Evolutionary conservation across 2,888 invertebrate species (phyloP), one percentile per base, ranked within the genome.

Genomic region (Hypena proboscidalis): DNA sequence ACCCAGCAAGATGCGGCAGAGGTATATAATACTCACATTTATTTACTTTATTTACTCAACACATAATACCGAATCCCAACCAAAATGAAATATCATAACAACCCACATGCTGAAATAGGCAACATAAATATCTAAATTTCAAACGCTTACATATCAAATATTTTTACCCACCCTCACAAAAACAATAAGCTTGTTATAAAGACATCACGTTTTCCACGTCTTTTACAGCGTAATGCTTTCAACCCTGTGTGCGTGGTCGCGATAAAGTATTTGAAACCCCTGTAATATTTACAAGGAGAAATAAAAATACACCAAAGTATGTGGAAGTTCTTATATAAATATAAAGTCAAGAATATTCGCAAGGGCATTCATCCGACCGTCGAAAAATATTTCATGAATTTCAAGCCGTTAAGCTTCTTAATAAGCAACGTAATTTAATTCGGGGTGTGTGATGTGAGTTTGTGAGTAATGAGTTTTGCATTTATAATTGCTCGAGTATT

Each of bases 141-240:
- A 42, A 42, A 40, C 29, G 46, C 51, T 40, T 40, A 37, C 51
- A 44, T 59, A 61, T 63, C 61, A 66, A 65, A 63, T 67, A 67
- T 70, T 68, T 71, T 63, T 57, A 53, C 51, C 15, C 33, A 30
- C 58, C 44, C 44, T 38, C 37, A 35, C 31, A 50, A 55, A 70
- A 72, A 72, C 67, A 74, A 74, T 74, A 74, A 71, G 74, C 74
- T 74, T 67, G 71, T 74, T 74, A 74, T 58, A 58, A 60, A 59
- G 60, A 72, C 56, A 67, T 71, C 74, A 74, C 74, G 74, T 72
- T 40, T 45, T 10, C 54, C 46, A 62, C 70, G 76, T 73, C 72
- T 70, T 62, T 64, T 63, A 52, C 54, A 58, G 17, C 29, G 62
- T 67, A 63, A 70, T 58, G 55, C 67, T 61, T 65, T 63, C 58